Percentiles rank a stretch among this genome's conserved stretches.
Conservation (phyloP, 2,888 invertebrate genomes). For the Hylaea fasciaria region DNA sequence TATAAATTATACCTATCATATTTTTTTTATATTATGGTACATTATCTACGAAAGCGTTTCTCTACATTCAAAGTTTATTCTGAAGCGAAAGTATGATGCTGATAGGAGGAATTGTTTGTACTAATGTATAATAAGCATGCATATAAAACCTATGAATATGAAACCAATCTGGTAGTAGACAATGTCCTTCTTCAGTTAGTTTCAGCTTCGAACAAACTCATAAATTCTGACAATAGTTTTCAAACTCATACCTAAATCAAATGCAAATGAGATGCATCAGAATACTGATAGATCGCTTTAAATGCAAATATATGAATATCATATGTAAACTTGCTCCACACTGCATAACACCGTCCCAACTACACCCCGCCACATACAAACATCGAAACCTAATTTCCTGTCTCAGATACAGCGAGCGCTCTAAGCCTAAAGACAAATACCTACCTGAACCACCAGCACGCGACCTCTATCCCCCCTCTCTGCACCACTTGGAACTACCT, state of each 20-base stretch:
- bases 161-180: no score
- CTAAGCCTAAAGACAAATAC: constrained; percentile 81
- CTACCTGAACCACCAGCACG: constrained; percentile 54
- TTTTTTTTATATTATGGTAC: no score
- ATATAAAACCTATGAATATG: no score
- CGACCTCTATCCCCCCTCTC: constrained; percentile 48
- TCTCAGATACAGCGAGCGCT: constrained; percentile 76
- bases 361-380: constrained; percentile 66
- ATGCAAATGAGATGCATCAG: no score
- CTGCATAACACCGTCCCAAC: constrained; percentile 57
- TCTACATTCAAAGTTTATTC: no score
- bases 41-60: no score
- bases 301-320: constrained; percentile 3
- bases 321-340: constrained; percentile 7
- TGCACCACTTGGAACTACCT: constrained; percentile 20
- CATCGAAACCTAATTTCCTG: constrained; percentile 84
- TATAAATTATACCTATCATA: no score
- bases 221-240: no score
- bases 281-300: background rate
- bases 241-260: no score
- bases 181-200: no score
- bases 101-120: constrained; percentile 6
- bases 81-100: background rate
- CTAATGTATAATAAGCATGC: no score
- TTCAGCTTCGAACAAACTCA: no score